These are phyloP conservation scores for Ephestia elutella DNA, from an alignment of 1,140 invertebrate genomes.

Conservation along the genomic window DNA sequence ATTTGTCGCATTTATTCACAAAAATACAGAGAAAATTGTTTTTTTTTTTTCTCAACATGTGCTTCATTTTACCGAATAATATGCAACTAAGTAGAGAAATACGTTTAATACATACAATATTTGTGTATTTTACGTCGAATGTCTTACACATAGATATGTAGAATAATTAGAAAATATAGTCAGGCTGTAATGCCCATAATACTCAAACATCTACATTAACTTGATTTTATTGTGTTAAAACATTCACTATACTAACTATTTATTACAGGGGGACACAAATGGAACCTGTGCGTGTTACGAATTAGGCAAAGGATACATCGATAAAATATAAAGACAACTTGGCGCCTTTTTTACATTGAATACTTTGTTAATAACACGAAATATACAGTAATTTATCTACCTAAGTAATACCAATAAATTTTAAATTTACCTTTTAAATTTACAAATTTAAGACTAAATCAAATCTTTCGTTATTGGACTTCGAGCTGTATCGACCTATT, in stretches of 20 bases:
- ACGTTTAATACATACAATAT: neutral
- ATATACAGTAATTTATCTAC: constrained; percentile 33
- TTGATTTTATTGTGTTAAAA: constrained; percentile 16
- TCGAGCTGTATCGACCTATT: neutral
- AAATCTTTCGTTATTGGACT: constrained; percentile 33
- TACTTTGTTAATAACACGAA: constrained; percentile 25
- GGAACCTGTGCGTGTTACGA: constrained; percentile 28
- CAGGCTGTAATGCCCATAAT: constrained; percentile 5
- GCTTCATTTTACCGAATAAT: too few relatives aligned
- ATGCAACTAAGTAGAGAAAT: too few relatives aligned
- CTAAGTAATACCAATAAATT: constrained; percentile 55
- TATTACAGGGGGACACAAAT: constrained; percentile 13
- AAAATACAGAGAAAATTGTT: too few relatives aligned
- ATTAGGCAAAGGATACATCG: constrained; percentile 16
- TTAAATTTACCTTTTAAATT: constrained; percentile 25
- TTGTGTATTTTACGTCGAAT: constrained; percentile 12
- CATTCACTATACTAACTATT: neutral
- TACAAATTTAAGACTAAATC: constrained; percentile 37
- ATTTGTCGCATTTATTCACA: too few relatives aligned
- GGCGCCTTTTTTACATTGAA: neutral
- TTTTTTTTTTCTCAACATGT: too few relatives aligned
- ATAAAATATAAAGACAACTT: constrained; percentile 7
- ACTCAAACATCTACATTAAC: constrained; percentile 18
- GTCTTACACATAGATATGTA: constrained; percentile 27
- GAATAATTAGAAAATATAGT: constrained; percentile 18